Conservation (phyloP, 1,140 invertebrate genomes). For the Agrilus planipennis region DNA sequence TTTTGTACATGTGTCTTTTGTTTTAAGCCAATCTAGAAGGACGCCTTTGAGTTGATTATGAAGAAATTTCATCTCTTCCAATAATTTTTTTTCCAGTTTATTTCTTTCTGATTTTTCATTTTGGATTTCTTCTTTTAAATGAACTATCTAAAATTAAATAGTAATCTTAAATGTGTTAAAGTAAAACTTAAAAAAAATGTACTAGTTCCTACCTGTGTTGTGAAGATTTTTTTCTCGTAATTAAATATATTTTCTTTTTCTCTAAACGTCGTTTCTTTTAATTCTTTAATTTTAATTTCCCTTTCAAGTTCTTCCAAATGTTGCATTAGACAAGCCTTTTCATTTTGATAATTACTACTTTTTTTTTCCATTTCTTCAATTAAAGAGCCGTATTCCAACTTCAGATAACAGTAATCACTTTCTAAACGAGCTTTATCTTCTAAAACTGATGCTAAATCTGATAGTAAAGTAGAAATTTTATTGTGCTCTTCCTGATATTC, state of each 20-base stretch:
- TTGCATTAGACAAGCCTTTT: background rate
- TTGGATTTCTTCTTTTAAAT: slow-evolving; percentile 7
- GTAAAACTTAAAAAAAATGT: no score
- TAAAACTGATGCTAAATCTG: background rate
- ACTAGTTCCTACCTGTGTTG: no score
- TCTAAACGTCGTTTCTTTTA: no score
- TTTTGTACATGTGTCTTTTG: background rate
- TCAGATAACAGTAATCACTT: background rate
- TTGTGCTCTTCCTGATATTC: background rate
- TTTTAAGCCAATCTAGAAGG: no score
- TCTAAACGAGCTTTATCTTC: background rate
- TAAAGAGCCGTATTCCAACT: background rate
- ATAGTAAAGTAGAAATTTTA: background rate
- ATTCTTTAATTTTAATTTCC: no score
- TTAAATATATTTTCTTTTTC: no score
- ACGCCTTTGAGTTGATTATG: background rate
- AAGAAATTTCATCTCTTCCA: background rate
- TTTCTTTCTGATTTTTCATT: background rate
- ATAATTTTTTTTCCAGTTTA: background rate
- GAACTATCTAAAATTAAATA: no score
- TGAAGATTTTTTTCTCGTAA: no score
- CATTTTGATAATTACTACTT: background rate
- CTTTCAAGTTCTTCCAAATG: background rate
- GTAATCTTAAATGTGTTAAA: no score
- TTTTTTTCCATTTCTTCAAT: background rate